These are phyloP conservation scores for Spinus olivaceus DNA, from an alignment of 2,797 vertebrate genomes.

Conservation along the genomic window DNA sequence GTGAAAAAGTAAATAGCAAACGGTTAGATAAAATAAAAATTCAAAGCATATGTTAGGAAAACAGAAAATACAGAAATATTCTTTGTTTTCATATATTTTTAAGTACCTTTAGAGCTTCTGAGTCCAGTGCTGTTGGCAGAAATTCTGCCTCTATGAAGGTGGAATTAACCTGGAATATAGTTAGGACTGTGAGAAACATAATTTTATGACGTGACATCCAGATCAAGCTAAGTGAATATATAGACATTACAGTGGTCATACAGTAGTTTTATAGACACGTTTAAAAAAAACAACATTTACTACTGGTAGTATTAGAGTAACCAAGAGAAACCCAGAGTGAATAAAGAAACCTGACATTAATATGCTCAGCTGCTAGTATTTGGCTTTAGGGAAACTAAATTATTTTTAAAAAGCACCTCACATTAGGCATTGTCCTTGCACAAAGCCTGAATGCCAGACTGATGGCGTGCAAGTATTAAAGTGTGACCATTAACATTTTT, in stretches of 20 bases:
- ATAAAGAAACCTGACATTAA: background rate
- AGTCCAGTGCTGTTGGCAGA: background rate
- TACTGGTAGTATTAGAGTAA: background rate
- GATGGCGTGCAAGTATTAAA: background rate
- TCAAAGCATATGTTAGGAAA: background rate
- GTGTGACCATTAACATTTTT: background rate
- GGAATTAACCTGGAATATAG: background rate
- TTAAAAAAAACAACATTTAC: background rate
- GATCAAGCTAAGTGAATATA: background rate
- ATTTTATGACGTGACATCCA: background rate
- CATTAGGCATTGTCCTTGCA: background rate
- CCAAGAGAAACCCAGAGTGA: background rate
- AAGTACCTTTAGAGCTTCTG: background rate
- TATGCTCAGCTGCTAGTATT: background rate
- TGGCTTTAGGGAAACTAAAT: background rate
- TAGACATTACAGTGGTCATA: background rate
- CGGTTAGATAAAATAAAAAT: background rate
- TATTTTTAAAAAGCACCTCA: background rate
- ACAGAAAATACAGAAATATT: background rate
- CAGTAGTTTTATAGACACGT: background rate
- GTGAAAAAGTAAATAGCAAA: background rate
- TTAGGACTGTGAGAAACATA: background rate
- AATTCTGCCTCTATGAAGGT: background rate
- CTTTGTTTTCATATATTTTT: background rate
- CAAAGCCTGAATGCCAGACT: background rate